A percentile compares a stretch with the other conserved stretches of the same genome.
phyloP scores from a whole-genome alignment of 2,113 vertebrate species.

The Semnornis frantzii region DNA sequence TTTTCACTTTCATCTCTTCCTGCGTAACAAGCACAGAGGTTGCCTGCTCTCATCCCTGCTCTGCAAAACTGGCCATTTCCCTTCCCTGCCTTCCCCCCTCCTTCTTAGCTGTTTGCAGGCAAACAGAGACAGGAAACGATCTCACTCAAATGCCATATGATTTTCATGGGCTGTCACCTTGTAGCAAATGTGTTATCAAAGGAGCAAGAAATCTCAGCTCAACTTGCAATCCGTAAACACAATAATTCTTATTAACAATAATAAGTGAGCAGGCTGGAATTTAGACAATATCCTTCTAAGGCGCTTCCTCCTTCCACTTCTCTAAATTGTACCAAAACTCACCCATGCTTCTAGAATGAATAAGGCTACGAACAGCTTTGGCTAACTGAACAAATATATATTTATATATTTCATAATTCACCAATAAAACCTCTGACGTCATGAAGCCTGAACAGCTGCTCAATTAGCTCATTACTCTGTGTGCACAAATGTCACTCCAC shows the following conservation, averaged over 20 bases:
- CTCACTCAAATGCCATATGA: background rate
- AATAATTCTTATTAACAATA: background rate
- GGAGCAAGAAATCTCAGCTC: background rate
- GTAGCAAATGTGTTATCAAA: background rate
- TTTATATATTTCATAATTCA: background rate
- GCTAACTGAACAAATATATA: background rate
- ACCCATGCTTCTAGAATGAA: background rate
- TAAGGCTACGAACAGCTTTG: background rate
- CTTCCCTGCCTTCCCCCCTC: background rate
- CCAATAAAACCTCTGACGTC: background rate
- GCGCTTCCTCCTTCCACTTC: background rate
- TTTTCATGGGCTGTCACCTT: background rate
- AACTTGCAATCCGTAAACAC: slow-evolving; percentile 13
- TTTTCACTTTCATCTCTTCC: slow-evolving; percentile 81
- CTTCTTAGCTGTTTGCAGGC: background rate
- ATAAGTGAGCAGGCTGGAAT: background rate
- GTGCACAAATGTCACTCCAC: background rate
- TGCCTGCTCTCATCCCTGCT: slow-evolving; percentile 52
- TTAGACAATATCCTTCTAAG: background rate
- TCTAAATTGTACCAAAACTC: background rate
- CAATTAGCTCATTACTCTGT: background rate
- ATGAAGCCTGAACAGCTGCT: background rate
- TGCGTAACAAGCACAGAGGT: slow-evolving; percentile 70
- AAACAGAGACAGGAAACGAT: fast-evolving
- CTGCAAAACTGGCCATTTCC: slow-evolving; percentile 22